Evolutionary conservation across 2,888 invertebrate species (phyloP), one percentile per base, ranked within the genome.

Genomic region (Lepetodrilus schrolli): DNA sequence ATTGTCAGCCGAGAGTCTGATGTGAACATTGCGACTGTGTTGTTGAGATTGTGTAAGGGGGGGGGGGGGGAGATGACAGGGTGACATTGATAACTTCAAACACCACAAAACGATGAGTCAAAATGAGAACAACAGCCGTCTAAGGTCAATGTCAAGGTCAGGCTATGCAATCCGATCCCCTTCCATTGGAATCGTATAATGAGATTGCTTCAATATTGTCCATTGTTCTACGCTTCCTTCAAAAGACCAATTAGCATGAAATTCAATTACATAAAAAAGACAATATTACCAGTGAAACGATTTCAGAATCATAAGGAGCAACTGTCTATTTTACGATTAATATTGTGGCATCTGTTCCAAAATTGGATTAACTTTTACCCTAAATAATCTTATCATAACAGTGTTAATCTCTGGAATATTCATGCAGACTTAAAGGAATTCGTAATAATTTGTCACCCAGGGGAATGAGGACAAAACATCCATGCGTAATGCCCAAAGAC

Each of bases 161-260:
- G 17, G 30, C 30, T 17, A 30, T 17, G 58, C 26, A 58, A 30
- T 30, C 34, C 30, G 34, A 4, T 51, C 43, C 43, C 17, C n/a
- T 17, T 17, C 43, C 43, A 43, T 23, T 47, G 17, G 2, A 17
- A 17, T 47, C 47, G 58, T n/a, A 51, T 58, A 17, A 58, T 30
- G 34, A n/a, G 10, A 43, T 43, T 43, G 43, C 4, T 4, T 23
- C 50, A 17, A 23, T 7, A 17, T n/a, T 30, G n/a, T 34, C 30
- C n/a, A 23, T 43, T 43, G 43, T 58, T 34, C 34, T 34, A 58
- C 17, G 10, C 30, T n/a, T 26, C 30, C 34, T n/a, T n/a, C n/a
- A n/a, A 58, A 58, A 23, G 58, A 30, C 26, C 58, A 58, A 58
- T 58, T 58, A 58, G 30, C 58, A 10, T 21, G 34, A 58, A 58